Evolutionary conservation across 2,888 invertebrate species (phyloP).

Genomic region (Zygogramma bicolorata): DNA sequence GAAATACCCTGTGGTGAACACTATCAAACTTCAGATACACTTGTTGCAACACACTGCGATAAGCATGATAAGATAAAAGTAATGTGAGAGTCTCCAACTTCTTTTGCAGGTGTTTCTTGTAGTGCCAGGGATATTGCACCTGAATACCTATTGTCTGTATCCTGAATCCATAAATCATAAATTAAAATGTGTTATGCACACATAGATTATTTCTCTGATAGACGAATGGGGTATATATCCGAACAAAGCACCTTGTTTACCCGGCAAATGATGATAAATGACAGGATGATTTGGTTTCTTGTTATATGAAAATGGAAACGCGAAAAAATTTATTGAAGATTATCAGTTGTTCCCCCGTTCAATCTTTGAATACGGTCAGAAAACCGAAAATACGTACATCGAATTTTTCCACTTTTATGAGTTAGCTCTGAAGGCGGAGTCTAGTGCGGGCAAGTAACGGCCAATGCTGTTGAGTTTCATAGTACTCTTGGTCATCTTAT

Average conservation of each 20-base stretch:
- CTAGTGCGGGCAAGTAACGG: no score
- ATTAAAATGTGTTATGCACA: not conserved
- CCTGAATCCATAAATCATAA: conserved; percentile 4
- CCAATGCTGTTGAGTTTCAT: no score
- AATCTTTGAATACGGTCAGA: no score
- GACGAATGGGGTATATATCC: conserved; percentile 1
- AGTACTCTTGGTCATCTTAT: no score
- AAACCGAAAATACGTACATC: no score
- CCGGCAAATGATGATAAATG: not conserved
- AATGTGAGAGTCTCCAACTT: conserved; percentile 40
- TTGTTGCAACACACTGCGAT: conserved; percentile 38
- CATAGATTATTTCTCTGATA: not conserved
- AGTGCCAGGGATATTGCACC: conserved; percentile 43
- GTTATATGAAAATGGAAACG: not conserved
- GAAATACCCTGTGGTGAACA: not conserved
- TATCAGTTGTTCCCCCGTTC: no score
- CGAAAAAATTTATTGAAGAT: no score
- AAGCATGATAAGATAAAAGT: conserved; percentile 35
- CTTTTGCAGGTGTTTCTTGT: conserved; percentile 45
- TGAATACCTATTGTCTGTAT: conserved; percentile 40
- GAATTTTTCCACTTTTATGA: no score
- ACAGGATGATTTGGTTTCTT: not conserved
- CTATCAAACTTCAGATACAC: conserved; percentile 33
- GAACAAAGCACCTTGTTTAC: not conserved
- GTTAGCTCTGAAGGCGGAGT: no score